Evolutionary conservation across 2,113 vertebrate species (phyloP).

Genomic region (Podarcis muralis): DNA sequence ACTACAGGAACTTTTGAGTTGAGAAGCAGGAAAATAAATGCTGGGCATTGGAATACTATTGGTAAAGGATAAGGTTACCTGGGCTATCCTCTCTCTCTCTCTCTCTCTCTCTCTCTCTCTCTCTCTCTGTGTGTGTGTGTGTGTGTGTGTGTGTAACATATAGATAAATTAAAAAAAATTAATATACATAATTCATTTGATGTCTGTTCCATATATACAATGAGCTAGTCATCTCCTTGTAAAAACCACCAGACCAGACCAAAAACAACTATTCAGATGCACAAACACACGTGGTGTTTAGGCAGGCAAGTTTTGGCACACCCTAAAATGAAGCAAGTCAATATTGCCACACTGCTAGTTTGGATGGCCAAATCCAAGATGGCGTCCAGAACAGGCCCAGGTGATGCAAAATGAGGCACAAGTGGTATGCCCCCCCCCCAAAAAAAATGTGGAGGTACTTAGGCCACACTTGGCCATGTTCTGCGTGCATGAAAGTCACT

Average conservation of each 20-base stretch:
- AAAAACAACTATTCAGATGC: background rate
- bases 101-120: too few relatives aligned
- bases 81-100: background rate
- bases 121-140: background rate
- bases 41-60: background rate
- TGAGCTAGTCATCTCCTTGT: background rate
- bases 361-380: background rate
- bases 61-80: background rate
- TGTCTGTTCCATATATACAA: background rate
- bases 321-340: background rate
- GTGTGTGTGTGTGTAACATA: too few relatives aligned
- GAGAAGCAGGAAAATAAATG: background rate
- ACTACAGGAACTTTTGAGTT: background rate
- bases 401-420: background rate
- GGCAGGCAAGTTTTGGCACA: background rate
- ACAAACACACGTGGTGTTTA: background rate
- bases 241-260: background rate
- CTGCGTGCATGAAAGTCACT: background rate
- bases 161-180: too few relatives aligned
- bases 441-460: too few relatives aligned
- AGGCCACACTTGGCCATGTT: background rate
- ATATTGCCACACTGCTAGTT: background rate
- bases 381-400: background rate
- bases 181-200: background rate
- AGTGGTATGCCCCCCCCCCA: background rate